Percentiles rank a stretch among this genome's conserved stretches.
Evolutionary conservation across 1,140 invertebrate genomes (phyloP).

Genomic region (Orius insidiosus): DNA sequence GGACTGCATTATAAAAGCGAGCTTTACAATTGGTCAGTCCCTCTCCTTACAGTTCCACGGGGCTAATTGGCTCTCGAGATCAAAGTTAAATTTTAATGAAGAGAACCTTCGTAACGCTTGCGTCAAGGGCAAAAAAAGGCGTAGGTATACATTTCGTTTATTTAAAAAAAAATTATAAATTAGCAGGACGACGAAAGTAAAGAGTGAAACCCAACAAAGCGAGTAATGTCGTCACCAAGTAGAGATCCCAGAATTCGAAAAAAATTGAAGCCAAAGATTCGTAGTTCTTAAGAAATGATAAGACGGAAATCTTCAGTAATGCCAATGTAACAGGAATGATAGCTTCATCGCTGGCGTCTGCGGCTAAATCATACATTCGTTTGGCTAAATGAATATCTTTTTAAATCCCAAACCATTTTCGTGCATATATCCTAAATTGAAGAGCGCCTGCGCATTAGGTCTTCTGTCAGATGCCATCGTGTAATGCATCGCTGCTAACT

Average conservation of each 20-base stretch:
- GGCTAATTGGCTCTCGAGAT: conserved; percentile 1
- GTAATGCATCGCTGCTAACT: conserved; percentile 75
- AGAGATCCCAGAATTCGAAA: too few relatives aligned
- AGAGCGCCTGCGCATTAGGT: conserved; percentile 94
- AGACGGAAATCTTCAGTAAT: conserved; percentile 51
- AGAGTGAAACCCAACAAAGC: too few relatives aligned
- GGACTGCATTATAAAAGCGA: conserved; percentile 5
- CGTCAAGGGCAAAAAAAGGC: too few relatives aligned
- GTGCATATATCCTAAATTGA: conserved; percentile 99
- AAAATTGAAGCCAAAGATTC: too few relatives aligned
- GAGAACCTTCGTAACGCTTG: too few relatives aligned
- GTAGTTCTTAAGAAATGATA: too few relatives aligned
- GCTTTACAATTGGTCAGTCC: conserved; percentile 2
- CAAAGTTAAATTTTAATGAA: not conserved
- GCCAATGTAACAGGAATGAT: conserved; percentile 85
- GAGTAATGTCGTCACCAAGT: too few relatives aligned
- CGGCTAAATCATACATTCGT: conserved; percentile 90
- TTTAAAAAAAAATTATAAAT: too few relatives aligned
- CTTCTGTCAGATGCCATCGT: conserved; percentile 86
- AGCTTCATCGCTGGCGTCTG: conserved; percentile 84
- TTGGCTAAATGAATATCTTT: conserved; percentile 62
- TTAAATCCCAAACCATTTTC: conserved; percentile 86
- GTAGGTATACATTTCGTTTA: too few relatives aligned
- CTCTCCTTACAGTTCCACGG: not conserved
- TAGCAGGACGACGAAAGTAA: too few relatives aligned